A percentile compares a stretch with the other conserved stretches of the same genome.
Conservation (phyloP, 1,140 invertebrate species). For the Thrips palmi region DNA sequence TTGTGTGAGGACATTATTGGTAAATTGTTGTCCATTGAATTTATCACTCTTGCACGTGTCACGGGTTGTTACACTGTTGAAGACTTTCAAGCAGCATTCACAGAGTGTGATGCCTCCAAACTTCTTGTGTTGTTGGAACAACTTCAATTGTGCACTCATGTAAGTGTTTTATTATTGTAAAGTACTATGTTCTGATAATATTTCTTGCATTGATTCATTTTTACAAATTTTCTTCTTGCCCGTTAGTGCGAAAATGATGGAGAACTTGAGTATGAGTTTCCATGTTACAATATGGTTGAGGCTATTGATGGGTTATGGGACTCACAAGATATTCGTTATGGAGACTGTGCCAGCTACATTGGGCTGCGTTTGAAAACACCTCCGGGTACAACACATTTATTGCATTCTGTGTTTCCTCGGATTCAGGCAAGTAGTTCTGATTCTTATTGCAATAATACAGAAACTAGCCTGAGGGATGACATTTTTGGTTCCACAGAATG, state of each 20-base stretch:
- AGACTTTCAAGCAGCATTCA: constrained; percentile 58
- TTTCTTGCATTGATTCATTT: constrained; percentile 7
- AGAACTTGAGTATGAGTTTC: constrained; percentile 64
- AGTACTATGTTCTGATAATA: not conserved
- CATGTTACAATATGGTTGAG: constrained; percentile 57
- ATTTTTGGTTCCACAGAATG: no score
- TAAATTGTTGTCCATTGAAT: constrained; percentile 46
- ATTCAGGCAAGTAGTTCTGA: constrained; percentile 37
- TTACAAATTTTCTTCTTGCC: constrained; percentile 12
- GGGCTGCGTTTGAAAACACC: constrained; percentile 41
- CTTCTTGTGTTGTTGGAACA: constrained; percentile 47
- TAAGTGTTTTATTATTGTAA: constrained; percentile 17
- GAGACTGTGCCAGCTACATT: constrained; percentile 38
- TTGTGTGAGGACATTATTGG: constrained; percentile 51
- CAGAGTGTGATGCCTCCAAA: constrained; percentile 52
- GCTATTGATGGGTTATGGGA: constrained; percentile 56
- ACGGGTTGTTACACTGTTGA: constrained; percentile 60
- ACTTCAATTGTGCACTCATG: constrained; percentile 48
- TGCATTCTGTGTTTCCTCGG: constrained; percentile 47
- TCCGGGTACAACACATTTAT: constrained; percentile 35
- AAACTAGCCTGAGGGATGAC: no score
- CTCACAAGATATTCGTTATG: constrained; percentile 35
- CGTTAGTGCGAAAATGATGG: constrained; percentile 51
- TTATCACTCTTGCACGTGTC: constrained; percentile 39
- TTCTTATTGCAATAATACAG: no score